Evolutionary conservation across 2,113 vertebrate genomes (phyloP).

Genomic region (Cephalopholis sonnerati): DNA sequence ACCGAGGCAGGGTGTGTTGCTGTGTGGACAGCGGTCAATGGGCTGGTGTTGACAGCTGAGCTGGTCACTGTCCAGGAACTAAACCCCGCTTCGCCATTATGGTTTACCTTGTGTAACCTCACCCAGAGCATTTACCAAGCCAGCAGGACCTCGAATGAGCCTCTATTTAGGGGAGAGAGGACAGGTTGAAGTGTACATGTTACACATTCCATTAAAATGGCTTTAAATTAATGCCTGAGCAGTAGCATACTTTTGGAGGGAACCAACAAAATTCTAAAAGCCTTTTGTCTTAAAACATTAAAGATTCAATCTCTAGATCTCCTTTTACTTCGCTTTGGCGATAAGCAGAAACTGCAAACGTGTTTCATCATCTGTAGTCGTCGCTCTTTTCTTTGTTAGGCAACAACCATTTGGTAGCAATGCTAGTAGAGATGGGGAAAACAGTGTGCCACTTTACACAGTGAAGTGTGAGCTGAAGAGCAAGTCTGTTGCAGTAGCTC

Average conservation of each 20-base stretch:
- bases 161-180: constrained; percentile 2
- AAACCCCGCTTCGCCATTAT: constrained; percentile 25
- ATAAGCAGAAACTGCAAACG: no score
- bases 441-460: no score
- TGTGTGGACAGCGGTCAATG: constrained; percentile 56
- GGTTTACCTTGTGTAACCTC: constrained; percentile 50
- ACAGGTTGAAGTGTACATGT: constrained; percentile 9
- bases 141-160: constrained; percentile 17
- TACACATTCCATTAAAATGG: constrained; percentile 17
- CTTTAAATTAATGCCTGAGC: constrained; percentile 13
- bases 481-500: no score
- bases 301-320: no score
- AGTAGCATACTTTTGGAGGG: constrained; percentile 2
- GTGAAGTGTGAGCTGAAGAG: no score
- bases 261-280: not conserved
- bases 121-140: constrained; percentile 28
- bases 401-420: no score
- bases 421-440: no score
- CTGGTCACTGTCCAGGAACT: constrained; percentile 45
- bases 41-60: constrained; percentile 68
- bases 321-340: no score
- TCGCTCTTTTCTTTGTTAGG: no score
- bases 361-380: no score
- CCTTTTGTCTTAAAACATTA: no score
- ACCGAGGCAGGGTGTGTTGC: constrained; percentile 45